Evolutionary conservation across 1,140 invertebrate genomes (phyloP).

Genomic region (Diorhabda sublineata): DNA sequence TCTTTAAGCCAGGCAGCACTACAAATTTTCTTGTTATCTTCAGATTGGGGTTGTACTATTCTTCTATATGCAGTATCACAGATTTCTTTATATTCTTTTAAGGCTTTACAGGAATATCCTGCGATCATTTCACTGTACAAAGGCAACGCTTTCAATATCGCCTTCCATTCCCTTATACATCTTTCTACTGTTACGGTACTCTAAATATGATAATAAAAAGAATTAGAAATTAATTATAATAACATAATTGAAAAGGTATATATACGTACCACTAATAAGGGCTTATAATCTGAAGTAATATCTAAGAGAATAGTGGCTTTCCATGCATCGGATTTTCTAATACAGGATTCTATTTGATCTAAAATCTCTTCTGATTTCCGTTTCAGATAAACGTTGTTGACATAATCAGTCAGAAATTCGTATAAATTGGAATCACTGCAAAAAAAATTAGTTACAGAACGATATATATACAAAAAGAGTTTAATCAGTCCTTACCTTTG

Average conservation of each 20-base stretch:
- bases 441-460: constrained; percentile 19
- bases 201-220: constrained; percentile 45
- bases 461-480: no score
- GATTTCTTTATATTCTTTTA: constrained; percentile 71
- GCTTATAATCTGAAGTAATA: constrained; percentile 59
- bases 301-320: constrained; percentile 64
- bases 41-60: constrained; percentile 75
- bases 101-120: constrained; percentile 62
- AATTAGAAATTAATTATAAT: constrained; percentile 2
- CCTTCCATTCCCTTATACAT: constrained; percentile 64
- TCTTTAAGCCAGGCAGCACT: constrained; percentile 91
- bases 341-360: constrained; percentile 61
- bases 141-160: constrained; percentile 67
- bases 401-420: constrained; percentile 70
- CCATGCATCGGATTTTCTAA: constrained; percentile 72
- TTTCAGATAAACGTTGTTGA: constrained; percentile 66
- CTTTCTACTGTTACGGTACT: constrained; percentile 70
- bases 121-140: constrained; percentile 67
- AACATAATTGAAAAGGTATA: background rate
- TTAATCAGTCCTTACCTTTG: background rate
- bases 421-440: constrained; percentile 64
- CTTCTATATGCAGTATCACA: constrained; percentile 71
- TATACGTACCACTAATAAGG: constrained; percentile 62
- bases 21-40: constrained; percentile 71
- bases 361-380: constrained; percentile 58